Percentiles rank a stretch among this genome's conserved stretches.
Conservation (phyloP, 2,113 vertebrate species). For the Dissostichus mawsoni region DNA sequence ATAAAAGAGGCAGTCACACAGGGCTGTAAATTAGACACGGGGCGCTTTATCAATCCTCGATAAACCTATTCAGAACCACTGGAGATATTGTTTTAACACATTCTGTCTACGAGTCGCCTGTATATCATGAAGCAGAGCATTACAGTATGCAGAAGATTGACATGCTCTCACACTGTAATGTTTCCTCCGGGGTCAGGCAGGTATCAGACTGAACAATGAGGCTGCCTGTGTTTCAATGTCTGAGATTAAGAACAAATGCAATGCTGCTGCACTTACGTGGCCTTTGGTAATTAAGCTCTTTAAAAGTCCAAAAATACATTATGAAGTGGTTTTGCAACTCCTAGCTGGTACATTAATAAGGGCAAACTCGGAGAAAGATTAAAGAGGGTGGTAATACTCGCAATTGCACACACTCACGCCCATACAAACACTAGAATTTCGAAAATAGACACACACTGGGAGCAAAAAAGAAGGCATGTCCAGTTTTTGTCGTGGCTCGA, state of each 20-base stretch:
- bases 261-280: slow-evolving; percentile 61
- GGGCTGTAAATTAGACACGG: slow-evolving; percentile 72
- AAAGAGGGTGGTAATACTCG: slow-evolving; percentile 66
- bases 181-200: slow-evolving; percentile 67
- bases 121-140: slow-evolving; percentile 62
- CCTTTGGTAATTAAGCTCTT: slow-evolving; percentile 77
- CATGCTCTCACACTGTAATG: slow-evolving; percentile 56
- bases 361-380: slow-evolving; percentile 70
- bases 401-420: slow-evolving; percentile 11
- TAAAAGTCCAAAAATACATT: slow-evolving; percentile 80
- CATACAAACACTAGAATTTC: slow-evolving; percentile 22
- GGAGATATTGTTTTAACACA: slow-evolving; percentile 76
- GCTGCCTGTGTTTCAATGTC: slow-evolving; percentile 71
- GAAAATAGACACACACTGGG: slow-evolving; percentile 36
- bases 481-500: slow-evolving; percentile 68
- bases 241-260: slow-evolving; percentile 75
- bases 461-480: slow-evolving; percentile 45
- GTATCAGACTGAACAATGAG: slow-evolving; percentile 72
- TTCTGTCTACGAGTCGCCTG: slow-evolving; percentile 54
- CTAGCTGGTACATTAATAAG: slow-evolving; percentile 79
- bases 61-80: slow-evolving; percentile 64
- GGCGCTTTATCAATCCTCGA: slow-evolving; percentile 54
- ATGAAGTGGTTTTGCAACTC: slow-evolving; percentile 71
- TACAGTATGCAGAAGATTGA: slow-evolving; percentile 37
- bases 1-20: slow-evolving; percentile 75